phyloP scores from a whole-genome alignment of 2,113 vertebrate species.

The Pholis gunnellus region DNA sequence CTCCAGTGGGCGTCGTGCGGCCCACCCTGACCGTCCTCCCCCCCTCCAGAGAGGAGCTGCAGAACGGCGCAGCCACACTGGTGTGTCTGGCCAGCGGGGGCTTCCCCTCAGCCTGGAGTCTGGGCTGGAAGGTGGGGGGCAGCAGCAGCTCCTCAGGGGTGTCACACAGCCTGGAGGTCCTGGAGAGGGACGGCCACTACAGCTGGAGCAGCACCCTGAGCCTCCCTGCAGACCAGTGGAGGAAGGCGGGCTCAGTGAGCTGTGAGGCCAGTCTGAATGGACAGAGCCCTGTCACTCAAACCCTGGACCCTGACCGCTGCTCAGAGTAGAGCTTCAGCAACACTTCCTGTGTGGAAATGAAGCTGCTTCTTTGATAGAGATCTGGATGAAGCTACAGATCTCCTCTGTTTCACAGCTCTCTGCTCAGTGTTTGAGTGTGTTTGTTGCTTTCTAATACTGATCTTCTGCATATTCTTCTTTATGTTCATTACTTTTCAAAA shows the following conservation, averaged over 20 bases:
- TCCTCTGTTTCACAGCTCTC: slow-evolving; percentile 5
- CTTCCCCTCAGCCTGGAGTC: slow-evolving; percentile 65
- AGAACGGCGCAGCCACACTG: slow-evolving; percentile 63
- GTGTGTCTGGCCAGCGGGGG: slow-evolving; percentile 70
- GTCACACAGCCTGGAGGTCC: background rate
- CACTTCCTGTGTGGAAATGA: slow-evolving; percentile 20
- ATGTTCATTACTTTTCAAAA: background rate
- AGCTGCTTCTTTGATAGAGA: background rate
- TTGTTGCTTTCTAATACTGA: background rate
- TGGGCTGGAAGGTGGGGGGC: slow-evolving; percentile 64
- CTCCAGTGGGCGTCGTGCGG: slow-evolving; percentile 47
- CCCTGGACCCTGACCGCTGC: slow-evolving; percentile 50
- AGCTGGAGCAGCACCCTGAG: slow-evolving; percentile 65
- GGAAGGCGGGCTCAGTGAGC: slow-evolving; percentile 45
- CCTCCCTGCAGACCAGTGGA: slow-evolving; percentile 54
- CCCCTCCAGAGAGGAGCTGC: slow-evolving; percentile 61
- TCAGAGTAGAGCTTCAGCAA: slow-evolving; percentile 54
- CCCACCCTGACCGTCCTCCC: slow-evolving; percentile 72
- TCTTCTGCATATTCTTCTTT: background rate
- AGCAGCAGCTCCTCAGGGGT: background rate
- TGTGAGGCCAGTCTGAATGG: slow-evolving; percentile 66
- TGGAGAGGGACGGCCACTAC: slow-evolving; percentile 40
- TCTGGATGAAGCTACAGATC: slow-evolving; percentile 12
- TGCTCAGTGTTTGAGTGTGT: background rate
- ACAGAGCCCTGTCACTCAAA: slow-evolving; percentile 59